Percentiles rank a stretch among this genome's conserved stretches.
phyloP scores from a whole-genome alignment of 2,113 vertebrate genomes.

The Scortum barcoo region DNA sequence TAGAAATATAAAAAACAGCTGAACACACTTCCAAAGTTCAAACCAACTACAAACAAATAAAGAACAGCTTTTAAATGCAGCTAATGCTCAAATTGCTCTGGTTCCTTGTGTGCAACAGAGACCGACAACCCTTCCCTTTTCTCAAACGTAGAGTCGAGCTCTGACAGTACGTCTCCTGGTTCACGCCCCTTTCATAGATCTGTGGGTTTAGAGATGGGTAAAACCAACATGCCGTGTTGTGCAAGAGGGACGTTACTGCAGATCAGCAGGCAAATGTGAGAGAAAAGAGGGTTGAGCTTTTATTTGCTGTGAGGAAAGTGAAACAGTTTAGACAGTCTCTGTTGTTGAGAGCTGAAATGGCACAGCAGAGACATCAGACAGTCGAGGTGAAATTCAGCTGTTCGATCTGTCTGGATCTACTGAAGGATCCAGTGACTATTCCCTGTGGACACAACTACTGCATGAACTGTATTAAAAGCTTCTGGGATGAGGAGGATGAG shows the following conservation, averaged over 20 bases:
- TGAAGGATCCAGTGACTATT: constrained; percentile 37
- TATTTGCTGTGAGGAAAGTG: too few species aligned
- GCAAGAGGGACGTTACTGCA: too few species aligned
- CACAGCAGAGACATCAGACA: not conserved
- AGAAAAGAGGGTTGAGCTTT: not conserved
- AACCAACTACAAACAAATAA: too few species aligned
- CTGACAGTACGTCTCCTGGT: too few species aligned
- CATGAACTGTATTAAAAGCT: not conserved
- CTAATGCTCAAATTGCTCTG: too few species aligned
- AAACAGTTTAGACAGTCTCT: not conserved
- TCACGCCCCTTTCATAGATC: not conserved
- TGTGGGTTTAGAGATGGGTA: not conserved
- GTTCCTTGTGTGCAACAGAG: not conserved
- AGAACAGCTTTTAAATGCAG: not conserved
- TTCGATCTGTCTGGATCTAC: constrained; percentile 37
- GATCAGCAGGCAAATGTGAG: not conserved
- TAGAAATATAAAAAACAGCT: not conserved
- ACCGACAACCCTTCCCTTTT: too few species aligned
- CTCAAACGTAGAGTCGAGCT: too few species aligned
- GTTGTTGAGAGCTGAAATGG: constrained; percentile 25
- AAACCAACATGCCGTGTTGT: not conserved
- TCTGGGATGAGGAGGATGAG: not conserved
- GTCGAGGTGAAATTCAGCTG: not conserved
- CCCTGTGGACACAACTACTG: constrained; percentile 19
- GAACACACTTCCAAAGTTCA: too few species aligned